Base-by-base conservation (phyloP, 2,888 invertebrate species). In the Metallyticus violacea region DNA sequence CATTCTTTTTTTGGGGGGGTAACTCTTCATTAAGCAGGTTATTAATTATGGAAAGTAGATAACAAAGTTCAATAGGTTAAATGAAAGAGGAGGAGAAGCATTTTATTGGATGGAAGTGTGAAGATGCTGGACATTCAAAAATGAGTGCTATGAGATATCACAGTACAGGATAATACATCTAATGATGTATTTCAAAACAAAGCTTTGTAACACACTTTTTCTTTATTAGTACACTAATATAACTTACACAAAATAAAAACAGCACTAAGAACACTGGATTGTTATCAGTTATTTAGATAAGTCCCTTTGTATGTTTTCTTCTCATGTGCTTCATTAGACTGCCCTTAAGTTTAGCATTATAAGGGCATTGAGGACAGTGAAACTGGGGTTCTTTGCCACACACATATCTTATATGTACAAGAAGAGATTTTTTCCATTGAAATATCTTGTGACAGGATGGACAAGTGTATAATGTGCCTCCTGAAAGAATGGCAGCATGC, bases 371-470 rank as follows among this genome's bases (percentile, higher is more conserved):
- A 9, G 91, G 91, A 85, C 92, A 92, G 87, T 91, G 90, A 89
- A 90, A 92, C 27, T 91, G 90, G 7, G 92, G 91, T 22, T 91
- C 90, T 89, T 91, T 90, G 26, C 91, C 91, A 88, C 92, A 92
- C 88, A 92, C 92, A 89, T 91, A 91, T 81, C 91, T 90, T 88
- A 90, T 91, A 89, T 91, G 92, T n/a, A 40, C 62, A 26, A 82
- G 78, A 22, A 86, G 82, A 15, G 81, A 82, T 26, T 86, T 82
- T 40, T 86, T 86, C 82, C 83, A 86, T 15, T 78, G 86, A 7
- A 79, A 85, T 28, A 25, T 78, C 29, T 85, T 85, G 6, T 29
- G 40, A 26, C 85, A 85, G 4, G 40, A 62, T 62, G 40, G 40
- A 62, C 40, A 62, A 62, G 40, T 22, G 22, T 15, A 62, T 15